Evolutionary conservation across 2,888 invertebrate species (phyloP).

Genomic region (Agrochola macilenta): DNA sequence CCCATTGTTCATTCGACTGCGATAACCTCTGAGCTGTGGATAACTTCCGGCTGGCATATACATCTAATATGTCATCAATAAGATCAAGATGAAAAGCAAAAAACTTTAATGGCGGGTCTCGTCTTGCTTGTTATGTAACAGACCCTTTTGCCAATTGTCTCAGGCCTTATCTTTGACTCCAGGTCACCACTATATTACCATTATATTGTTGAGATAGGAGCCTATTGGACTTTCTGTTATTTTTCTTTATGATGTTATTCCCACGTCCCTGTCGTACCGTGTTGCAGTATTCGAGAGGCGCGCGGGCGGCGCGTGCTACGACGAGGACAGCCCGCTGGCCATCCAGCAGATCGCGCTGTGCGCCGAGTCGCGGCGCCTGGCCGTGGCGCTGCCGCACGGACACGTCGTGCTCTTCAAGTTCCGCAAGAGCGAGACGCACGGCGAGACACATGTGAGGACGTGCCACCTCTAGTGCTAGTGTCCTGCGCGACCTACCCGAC

Average conservation of each 20-base stretch:
- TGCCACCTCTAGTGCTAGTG: no score
- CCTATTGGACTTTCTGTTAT: background rate
- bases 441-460: slow-evolving; percentile 93
- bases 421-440: slow-evolving; percentile 96
- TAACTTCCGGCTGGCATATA: background rate
- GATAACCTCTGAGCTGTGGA: background rate
- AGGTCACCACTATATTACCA: background rate
- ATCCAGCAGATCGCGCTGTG: slow-evolving; percentile 97
- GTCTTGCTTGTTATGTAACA: background rate
- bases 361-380: slow-evolving; percentile 96
- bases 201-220: background rate
- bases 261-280: background rate
- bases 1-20: background rate
- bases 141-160: background rate
- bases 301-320: slow-evolving; percentile 36
- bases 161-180: background rate
- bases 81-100: background rate
- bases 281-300: slow-evolving; percentile 84
- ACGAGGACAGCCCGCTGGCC: slow-evolving; percentile 96
- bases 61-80: background rate
- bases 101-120: background rate
- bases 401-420: slow-evolving; percentile 99
- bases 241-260: background rate
- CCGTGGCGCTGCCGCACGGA: slow-evolving; percentile 97
- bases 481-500: no score